These are phyloP conservation scores for Alosa sapidissima DNA, from an alignment of 2,797 vertebrate genomes.

Conservation along the genomic window DNA sequence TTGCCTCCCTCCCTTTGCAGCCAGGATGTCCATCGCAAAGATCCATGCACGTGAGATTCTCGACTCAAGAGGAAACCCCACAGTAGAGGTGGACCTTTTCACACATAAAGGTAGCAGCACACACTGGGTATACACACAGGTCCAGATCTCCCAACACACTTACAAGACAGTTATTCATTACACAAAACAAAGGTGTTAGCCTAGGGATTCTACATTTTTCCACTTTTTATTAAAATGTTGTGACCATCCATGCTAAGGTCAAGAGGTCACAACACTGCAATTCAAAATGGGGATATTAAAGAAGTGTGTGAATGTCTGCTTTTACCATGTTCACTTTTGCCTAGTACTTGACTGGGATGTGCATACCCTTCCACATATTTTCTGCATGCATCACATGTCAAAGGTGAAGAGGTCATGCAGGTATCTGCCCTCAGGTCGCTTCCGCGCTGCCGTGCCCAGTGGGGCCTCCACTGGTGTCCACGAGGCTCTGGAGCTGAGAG, in stretches of 20 bases:
- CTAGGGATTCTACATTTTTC: too few species aligned
- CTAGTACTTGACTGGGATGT: background rate
- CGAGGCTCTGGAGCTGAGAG: conserved; percentile 74
- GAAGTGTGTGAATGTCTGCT: background rate
- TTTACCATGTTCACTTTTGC: background rate
- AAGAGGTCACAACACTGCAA: background rate
- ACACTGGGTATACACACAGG: background rate
- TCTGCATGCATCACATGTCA: background rate
- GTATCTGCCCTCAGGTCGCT: conserved; percentile 55
- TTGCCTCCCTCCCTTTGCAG: conserved; percentile 35
- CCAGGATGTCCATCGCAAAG: conserved; percentile 72
- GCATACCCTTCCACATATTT: background rate
- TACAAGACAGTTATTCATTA: background rate
- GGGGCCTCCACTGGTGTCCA: conserved; percentile 77
- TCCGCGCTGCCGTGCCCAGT: conserved; percentile 74
- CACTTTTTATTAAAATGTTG: background rate
- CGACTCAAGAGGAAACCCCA: conserved; percentile 73
- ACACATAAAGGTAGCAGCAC: conserved; percentile 61
- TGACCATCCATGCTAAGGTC: background rate
- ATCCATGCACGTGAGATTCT: conserved; percentile 72
- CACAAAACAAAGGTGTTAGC: background rate
- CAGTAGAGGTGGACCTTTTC: conserved; percentile 72
- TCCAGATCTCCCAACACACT: background rate
- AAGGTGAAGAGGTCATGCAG: background rate
- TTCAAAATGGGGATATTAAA: background rate